Conservation (phyloP, 2,888 invertebrate genomes). For the Vesta saturnalis region DNA sequence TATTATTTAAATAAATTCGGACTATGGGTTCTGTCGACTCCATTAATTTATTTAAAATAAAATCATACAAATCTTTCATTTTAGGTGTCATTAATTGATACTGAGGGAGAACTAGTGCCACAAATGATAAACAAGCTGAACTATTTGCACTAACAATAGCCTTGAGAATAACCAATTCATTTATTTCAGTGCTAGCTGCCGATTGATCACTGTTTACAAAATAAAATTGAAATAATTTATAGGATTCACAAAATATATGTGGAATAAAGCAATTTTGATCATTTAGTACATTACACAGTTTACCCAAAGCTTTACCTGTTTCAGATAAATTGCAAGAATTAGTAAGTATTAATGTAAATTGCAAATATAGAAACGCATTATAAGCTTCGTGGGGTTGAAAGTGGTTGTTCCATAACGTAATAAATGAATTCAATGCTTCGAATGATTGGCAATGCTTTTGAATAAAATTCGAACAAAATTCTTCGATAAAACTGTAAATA, state of each 20-base stretch:
- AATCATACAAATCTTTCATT: too few relatives aligned
- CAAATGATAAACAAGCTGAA: too few relatives aligned
- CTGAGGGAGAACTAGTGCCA: too few relatives aligned
- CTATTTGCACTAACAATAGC: too few relatives aligned
- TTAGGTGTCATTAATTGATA: too few relatives aligned
- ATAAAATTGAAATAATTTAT: background rate
- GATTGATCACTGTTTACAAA: background rate
- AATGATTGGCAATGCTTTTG: background rate
- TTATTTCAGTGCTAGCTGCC: background rate
- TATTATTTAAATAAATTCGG: too few relatives aligned
- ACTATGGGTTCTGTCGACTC: too few relatives aligned
- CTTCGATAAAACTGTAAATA: background rate
- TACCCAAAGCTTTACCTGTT: background rate
- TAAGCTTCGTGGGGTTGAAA: background rate
- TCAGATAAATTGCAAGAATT: background rate
- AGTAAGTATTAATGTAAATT: background rate
- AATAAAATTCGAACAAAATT: background rate
- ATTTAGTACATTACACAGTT: background rate
- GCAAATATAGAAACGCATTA: background rate
- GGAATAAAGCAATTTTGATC: background rate
- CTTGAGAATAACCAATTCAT: background rate
- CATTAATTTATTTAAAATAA: too few relatives aligned
- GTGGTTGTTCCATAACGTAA: background rate
- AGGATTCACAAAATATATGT: background rate
- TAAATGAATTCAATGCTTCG: background rate